A percentile compares a stretch with the other conserved stretches of the same genome.
These are phyloP conservation scores for Amphibalanus amphitrite DNA, from an alignment of 1,140 invertebrate genomes.

Conservation along the genomic window DNA sequence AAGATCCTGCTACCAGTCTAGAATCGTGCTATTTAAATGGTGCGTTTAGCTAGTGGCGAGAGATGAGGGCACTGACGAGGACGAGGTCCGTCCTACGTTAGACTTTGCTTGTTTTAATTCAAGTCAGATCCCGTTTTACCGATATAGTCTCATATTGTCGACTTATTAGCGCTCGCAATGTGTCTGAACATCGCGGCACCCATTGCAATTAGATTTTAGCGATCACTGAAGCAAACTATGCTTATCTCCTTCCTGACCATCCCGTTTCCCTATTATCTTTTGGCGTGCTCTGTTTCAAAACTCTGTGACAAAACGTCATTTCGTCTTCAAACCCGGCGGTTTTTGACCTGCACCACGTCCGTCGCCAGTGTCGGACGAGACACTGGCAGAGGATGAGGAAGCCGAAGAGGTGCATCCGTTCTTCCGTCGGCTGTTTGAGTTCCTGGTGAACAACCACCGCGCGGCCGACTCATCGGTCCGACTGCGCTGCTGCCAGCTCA, in stretches of 20 bases:
- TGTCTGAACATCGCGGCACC: too few species aligned
- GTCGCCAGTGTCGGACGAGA: constrained; percentile 4
- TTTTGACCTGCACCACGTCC: not conserved
- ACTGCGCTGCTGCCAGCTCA: constrained; percentile 51
- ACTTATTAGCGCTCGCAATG: too few species aligned
- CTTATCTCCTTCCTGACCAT: too few species aligned
- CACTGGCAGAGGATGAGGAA: constrained; percentile 4
- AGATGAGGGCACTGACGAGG: too few species aligned
- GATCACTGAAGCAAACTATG: too few species aligned
- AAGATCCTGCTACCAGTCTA: not conserved
- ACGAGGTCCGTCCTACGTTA: too few species aligned
- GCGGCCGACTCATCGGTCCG: constrained; percentile 42
- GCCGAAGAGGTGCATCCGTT: constrained; percentile 16
- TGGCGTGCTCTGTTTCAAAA: not conserved
- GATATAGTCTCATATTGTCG: too few species aligned
- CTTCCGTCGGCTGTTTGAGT: constrained; percentile 14
- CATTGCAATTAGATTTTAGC: too few species aligned
- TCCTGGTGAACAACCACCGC: constrained; percentile 31
- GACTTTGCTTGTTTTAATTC: too few species aligned
- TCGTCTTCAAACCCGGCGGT: not conserved
- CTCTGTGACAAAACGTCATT: not conserved
- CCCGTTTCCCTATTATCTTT: not conserved
- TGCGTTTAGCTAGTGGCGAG: not conserved
- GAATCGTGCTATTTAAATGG: not conserved
- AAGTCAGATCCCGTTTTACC: not conserved